Percentiles rank a stretch among this genome's conserved stretches.
Evolutionary conservation across 2,888 invertebrate species (phyloP).

Genomic region (Cataglyphis cursor): DNA sequence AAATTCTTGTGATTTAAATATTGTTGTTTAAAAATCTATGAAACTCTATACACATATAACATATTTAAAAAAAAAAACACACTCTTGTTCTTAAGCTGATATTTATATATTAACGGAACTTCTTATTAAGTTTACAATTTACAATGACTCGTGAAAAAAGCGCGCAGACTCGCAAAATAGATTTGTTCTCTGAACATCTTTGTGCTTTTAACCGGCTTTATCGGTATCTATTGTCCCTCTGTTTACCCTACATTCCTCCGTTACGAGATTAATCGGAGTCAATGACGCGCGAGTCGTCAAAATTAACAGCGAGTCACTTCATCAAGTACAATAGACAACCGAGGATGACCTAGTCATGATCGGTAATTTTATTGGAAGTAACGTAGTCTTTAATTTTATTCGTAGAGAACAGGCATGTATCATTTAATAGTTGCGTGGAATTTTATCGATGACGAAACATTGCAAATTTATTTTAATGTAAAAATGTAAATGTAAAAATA

Average conservation of each 20-base stretch:
- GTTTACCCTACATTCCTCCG: slow-evolving; percentile 57
- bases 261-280: slow-evolving; percentile 69
- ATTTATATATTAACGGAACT: background rate
- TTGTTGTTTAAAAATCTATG: background rate
- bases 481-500: too few species aligned
- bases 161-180: background rate
- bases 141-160: background rate
- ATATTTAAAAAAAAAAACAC: background rate
- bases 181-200: slow-evolving; percentile 11
- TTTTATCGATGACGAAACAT: background rate
- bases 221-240: background rate
- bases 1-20: background rate
- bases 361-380: slow-evolving; percentile 11
- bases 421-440: background rate
- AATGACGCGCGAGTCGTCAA: slow-evolving; percentile 57
- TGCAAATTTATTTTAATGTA: background rate
- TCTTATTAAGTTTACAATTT: background rate
- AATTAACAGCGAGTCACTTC: slow-evolving; percentile 12
- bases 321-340: slow-evolving; percentile 18
- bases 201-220: background rate
- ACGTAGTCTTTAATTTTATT: slow-evolving; percentile 4
- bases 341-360: background rate
- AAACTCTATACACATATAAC: background rate
- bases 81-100: background rate
- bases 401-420: too few species aligned